These are phyloP conservation scores for Pristionchus mayeri DNA, from an alignment of 2,888 invertebrate genomes.

Conservation along the genomic window DNA sequence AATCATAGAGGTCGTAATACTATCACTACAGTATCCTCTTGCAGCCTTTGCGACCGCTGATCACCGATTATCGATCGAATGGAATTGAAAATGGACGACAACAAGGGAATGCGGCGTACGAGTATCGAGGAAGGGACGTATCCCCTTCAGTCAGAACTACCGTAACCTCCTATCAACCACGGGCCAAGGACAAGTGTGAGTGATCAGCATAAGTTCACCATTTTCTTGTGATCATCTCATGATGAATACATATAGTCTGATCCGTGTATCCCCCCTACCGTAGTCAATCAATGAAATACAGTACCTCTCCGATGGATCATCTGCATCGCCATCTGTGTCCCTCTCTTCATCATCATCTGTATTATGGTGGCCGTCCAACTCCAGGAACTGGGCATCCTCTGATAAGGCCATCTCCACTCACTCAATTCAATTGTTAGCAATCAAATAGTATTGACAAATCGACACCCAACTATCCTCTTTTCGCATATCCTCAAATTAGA, in stretches of 20 bases:
- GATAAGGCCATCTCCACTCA: neutral
- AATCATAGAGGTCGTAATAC: neutral
- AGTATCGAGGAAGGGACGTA: constrained; percentile 29
- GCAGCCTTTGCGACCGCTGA: neutral
- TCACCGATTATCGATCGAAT: constrained; percentile 11
- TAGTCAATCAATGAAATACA: constrained; percentile 24
- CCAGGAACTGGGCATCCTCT: constrained; percentile 49
- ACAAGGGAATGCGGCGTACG: constrained; percentile 19
- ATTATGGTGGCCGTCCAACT: constrained; percentile 49
- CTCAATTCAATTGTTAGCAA: constrained; percentile 1
- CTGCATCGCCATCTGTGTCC: constrained; percentile 47
- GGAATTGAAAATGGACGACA: neutral
- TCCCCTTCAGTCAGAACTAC: neutral
- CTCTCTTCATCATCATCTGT: constrained; percentile 48
- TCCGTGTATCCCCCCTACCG: too few species aligned
- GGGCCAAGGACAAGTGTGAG: constrained; percentile 39
- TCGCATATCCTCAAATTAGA: too few species aligned
- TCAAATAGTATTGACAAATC: too few species aligned
- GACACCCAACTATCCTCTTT: too few species aligned
- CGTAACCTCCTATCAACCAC: neutral
- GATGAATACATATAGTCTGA: neutral
- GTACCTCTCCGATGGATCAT: constrained; percentile 49
- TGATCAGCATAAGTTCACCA: neutral
- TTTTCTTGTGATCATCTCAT: neutral
- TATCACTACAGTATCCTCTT: neutral